phyloP scores from a whole-genome alignment of 1,140 invertebrate genomes.

The Drosophila erecta region DNA sequence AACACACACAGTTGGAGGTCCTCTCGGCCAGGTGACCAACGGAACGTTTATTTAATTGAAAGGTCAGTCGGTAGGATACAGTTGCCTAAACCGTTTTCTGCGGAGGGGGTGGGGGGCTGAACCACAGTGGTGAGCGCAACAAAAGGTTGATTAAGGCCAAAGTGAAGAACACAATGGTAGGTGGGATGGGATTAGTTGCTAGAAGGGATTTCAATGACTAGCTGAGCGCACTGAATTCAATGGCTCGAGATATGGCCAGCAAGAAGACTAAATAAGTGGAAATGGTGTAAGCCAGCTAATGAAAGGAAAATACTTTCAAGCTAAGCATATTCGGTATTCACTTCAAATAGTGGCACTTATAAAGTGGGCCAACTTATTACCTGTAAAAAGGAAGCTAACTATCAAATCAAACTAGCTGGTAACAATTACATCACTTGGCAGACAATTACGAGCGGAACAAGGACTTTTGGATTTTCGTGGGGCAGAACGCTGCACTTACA shows the following conservation, averaged over 20 bases:
- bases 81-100: slow-evolving; percentile 21
- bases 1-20: slow-evolving; percentile 22
- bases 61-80: slow-evolving; percentile 32
- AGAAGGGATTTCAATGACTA: slow-evolving; percentile 14
- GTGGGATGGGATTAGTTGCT: slow-evolving; percentile 5
- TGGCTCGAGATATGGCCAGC: neutral
- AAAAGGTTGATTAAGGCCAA: slow-evolving; percentile 37
- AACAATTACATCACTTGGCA: slow-evolving; percentile 67
- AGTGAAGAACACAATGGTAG: neutral
- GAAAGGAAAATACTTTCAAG: slow-evolving; percentile 11
- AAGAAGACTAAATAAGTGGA: slow-evolving; percentile 7
- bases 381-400: slow-evolving; percentile 15
- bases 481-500: slow-evolving; percentile 27
- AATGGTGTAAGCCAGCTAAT: slow-evolving; percentile 6
- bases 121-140: too few species aligned
- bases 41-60: slow-evolving; percentile 47
- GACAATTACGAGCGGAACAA: slow-evolving; percentile 33
- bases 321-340: neutral
- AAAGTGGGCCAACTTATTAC: neutral
- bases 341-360: too few species aligned
- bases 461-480: slow-evolving; percentile 4
- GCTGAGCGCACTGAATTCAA: slow-evolving; percentile 1
- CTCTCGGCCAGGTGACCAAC: slow-evolving; percentile 27
- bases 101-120: too few species aligned
- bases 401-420: slow-evolving; percentile 27